Percentiles rank a stretch among this genome's conserved stretches.
Evolutionary conservation across 2,113 vertebrate genomes (phyloP).

Genomic region (Euleptes europaea): DNA sequence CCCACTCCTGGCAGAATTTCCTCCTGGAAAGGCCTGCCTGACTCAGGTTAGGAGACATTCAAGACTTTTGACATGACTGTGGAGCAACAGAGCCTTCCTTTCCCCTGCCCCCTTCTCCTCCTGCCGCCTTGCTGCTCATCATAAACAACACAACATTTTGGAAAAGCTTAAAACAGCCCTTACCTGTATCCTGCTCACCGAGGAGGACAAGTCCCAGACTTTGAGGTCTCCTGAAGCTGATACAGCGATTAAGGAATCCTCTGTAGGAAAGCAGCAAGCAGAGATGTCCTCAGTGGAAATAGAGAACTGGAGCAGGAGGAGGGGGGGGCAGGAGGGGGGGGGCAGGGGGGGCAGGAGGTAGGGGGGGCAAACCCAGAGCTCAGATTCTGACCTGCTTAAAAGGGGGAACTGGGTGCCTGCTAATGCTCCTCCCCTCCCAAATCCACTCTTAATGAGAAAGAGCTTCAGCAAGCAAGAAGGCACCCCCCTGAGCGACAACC

Average conservation of each 20-base stretch:
- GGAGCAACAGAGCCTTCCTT: neutral
- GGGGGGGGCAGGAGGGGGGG: neutral
- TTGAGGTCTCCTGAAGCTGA: constrained; percentile 76
- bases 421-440: too few species aligned
- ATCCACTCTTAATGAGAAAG: too few species aligned
- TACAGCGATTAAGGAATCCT: constrained; percentile 79
- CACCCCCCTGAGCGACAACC: too few species aligned
- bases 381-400: too few species aligned
- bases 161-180: constrained; percentile 21
- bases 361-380: too few species aligned
- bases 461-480: too few species aligned
- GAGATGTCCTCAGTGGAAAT: neutral
- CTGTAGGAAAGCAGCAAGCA: constrained; percentile 63
- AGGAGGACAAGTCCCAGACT: constrained; percentile 79
- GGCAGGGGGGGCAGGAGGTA: neutral
- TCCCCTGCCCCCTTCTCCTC: neutral
- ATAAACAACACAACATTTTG: neutral
- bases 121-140: too few species aligned
- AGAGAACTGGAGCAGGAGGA: too few species aligned
- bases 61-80: neutral
- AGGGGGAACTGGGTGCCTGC: too few species aligned
- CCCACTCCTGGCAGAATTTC: neutral
- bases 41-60: neutral
- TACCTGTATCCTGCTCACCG: constrained; percentile 78
- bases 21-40: neutral